Conservation (phyloP, 2,888 invertebrate species). For the Eupeodes latifasciatus region DNA sequence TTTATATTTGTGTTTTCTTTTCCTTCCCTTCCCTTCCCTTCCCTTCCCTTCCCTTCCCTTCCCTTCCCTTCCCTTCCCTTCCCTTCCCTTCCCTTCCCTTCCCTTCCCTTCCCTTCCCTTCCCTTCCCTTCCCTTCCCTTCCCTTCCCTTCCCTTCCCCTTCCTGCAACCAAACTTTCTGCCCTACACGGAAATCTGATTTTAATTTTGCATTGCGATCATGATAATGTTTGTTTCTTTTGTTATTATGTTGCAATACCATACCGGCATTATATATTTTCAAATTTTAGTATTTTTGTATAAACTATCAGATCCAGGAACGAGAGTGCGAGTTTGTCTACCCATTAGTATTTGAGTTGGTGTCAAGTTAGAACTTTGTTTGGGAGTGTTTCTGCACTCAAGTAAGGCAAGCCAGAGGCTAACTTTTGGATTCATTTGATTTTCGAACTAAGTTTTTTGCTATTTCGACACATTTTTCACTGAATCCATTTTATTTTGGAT, state of each 20-base stretch:
- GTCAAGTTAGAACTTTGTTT: slow-evolving; percentile 1
- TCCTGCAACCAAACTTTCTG: neutral
- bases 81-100: too few relatives aligned
- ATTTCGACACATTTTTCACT: slow-evolving; percentile 3
- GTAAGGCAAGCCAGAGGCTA: neutral
- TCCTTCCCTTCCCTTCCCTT: neutral
- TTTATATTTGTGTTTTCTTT: too few relatives aligned
- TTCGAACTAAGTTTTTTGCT: neutral
- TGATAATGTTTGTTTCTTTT: too few relatives aligned
- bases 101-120: too few relatives aligned
- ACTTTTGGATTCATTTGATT: neutral
- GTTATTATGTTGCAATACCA: too few relatives aligned
- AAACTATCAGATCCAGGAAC: neutral
- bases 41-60: too few relatives aligned
- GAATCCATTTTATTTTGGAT: neutral
- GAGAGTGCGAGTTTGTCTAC: slow-evolving; percentile 12
- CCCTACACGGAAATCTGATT: too few relatives aligned
- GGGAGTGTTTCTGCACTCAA: neutral
- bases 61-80: too few relatives aligned
- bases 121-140: too few relatives aligned
- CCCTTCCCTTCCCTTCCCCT: too few relatives aligned
- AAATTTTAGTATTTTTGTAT: neutral
- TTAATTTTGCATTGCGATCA: too few relatives aligned
- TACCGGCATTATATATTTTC: too few relatives aligned
- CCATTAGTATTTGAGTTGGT: slow-evolving; percentile 5